Base-by-base conservation (phyloP, 1,140 invertebrate genomes). In the Batillaria attramentaria region DNA sequence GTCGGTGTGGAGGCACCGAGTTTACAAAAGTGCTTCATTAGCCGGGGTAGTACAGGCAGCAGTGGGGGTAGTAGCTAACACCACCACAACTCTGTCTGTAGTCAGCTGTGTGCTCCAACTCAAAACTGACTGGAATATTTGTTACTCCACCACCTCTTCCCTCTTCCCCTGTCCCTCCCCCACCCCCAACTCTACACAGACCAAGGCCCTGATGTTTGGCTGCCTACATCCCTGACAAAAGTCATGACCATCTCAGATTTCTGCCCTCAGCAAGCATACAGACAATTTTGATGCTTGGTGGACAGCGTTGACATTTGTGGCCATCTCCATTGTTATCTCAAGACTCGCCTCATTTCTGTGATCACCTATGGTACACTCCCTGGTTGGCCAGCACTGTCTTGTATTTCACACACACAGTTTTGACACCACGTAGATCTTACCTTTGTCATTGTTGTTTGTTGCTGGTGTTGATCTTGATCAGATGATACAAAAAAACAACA, bases 11-110 rank as follows among this genome's bases (percentile, higher is more conserved):
- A 75, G 37, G 43, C 73, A 41, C n/a, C 60, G 33, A 80, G 70
- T 69, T 72, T 83, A 66, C 79, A 80, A 69, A 83, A 83, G 42
- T 83, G 79, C 69, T 76, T 60, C 57, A 83, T 83, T 33, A 83
- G 81, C 57, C 74, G n/a, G 41, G 35, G 39, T 60, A 62, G 57
- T n/a, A 42, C 37, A 35, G 41, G 68, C 68, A 70, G 37, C 39
- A 70, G 68, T 24, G n/a, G 3, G 20, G 42, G 37, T 24, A 42
- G n/a, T 41, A 70, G 68, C 37, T 68, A 39, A 70, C 13, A 24
- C 18, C 66, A 18, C 37, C 42, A 37, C 65, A 28, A 33, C 65
- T 2, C 65, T 68, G 3, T 68, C 33, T 10, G 57, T 28, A 0
- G 10, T 62, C 33, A 28, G 8, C 8, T 8, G 24, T 60, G 8